Evolutionary conservation across 2,888 invertebrate species (phyloP).

Genomic region (Thera obeliscata): DNA sequence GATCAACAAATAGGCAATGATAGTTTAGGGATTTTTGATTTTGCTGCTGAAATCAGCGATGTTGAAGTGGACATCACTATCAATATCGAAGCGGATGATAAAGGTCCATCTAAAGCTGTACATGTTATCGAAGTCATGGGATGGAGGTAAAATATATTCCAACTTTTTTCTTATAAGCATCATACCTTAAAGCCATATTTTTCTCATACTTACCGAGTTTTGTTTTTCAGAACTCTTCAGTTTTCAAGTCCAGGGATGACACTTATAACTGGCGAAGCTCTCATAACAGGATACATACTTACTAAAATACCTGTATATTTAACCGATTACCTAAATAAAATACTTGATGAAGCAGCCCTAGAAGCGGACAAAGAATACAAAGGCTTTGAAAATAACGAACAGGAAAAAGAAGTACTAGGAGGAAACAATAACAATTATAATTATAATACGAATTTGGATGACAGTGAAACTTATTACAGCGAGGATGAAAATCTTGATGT

Average conservation of each 20-base stretch:
- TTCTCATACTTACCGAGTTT: neutral
- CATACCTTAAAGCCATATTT: neutral
- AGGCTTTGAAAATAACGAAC: neutral
- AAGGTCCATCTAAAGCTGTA: neutral
- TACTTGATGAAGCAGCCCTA: conserved; percentile 1
- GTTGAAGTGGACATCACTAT: conserved; percentile 47
- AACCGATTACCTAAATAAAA: conserved; percentile 21
- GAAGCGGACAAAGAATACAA: conserved; percentile 13
- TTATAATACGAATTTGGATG: neutral
- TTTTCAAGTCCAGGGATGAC: conserved; percentile 38
- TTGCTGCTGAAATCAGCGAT: conserved; percentile 60
- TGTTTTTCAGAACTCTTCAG: conserved; percentile 44
- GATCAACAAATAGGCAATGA: conserved; percentile 23
- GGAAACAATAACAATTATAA: neutral
- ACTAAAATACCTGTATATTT: conserved; percentile 52
- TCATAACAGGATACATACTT: conserved; percentile 52
- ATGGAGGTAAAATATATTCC: conserved; percentile 52
- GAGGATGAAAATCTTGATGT: neutral
- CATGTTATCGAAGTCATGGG: conserved; percentile 41
- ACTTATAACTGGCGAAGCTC: conserved; percentile 36
- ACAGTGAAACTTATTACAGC: neutral
- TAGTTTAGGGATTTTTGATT: conserved; percentile 33
- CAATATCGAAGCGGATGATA: conserved; percentile 23
- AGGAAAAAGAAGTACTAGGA: neutral
- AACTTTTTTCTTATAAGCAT: neutral